Conservation (phyloP, 2,888 invertebrate species). For the Hoplodrina blanda region DNA sequence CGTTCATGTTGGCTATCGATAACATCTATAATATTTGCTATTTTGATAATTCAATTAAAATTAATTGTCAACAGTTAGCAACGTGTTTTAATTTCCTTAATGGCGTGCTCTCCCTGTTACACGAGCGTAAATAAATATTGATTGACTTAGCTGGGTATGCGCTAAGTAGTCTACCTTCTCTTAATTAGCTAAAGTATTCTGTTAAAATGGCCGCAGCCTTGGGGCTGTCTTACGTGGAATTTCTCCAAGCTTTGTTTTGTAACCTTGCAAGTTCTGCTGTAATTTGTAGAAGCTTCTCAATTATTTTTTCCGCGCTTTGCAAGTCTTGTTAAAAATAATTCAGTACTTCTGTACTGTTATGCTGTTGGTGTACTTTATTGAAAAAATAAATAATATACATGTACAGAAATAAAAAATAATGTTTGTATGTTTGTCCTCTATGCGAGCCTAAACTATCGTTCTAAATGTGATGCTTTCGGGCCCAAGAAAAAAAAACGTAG, state of each 20-base stretch:
- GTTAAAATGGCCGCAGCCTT: constrained; percentile 33
- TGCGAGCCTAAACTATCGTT: too few relatives aligned
- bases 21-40: neutral
- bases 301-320: neutral
- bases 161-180: constrained; percentile 31
- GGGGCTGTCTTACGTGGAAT: constrained; percentile 1
- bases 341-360: too few relatives aligned
- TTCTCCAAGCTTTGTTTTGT: constrained; percentile 26
- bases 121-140: constrained; percentile 50
- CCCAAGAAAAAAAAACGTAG: too few relatives aligned
- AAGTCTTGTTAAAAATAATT: neutral
- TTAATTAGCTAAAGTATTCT: constrained; percentile 58
- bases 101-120: constrained; percentile 41
- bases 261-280: constrained; percentile 20
- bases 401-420: too few relatives aligned
- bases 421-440: too few relatives aligned
- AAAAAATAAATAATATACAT: too few relatives aligned
- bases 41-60: constrained; percentile 47
- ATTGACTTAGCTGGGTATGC: constrained; percentile 25
- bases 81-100: constrained; percentile 57
- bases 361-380: too few relatives aligned
- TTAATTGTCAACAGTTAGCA: constrained; percentile 24
- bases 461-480: too few relatives aligned
- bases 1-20: constrained; percentile 21
- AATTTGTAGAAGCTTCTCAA: constrained; percentile 11